A percentile compares a stretch with the other conserved stretches of the same genome.
Evolutionary conservation across 2,888 invertebrate genomes (phyloP).

Genomic region (Mimumesa dahlbomi): DNA sequence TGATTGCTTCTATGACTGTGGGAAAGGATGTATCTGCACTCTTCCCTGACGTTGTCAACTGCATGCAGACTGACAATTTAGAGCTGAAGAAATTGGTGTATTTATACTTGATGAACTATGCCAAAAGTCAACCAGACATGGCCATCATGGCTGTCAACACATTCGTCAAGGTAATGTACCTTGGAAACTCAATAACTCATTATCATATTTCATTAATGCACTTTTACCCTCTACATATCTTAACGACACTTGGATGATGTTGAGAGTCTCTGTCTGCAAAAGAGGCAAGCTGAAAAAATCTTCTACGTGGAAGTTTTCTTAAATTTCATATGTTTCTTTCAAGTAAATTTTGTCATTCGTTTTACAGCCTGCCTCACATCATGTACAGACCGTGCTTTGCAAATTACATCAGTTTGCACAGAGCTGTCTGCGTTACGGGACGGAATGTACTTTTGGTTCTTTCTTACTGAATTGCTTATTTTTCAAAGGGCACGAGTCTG

Average conservation of each 20-base stretch:
- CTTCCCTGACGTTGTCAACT: constrained; percentile 99
- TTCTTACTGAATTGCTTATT: constrained; percentile 76
- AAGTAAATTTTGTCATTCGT: constrained; percentile 48
- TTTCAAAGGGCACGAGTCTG: constrained; percentile 80
- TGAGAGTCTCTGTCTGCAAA: constrained; percentile 71
- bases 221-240: constrained; percentile 62
- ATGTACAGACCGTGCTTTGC: constrained; percentile 75
- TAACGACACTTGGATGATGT: constrained; percentile 70
- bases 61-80: constrained; percentile 99
- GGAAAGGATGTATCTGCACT: constrained; percentile 99
- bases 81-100: constrained; percentile 99
- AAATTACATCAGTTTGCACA: constrained; percentile 75
- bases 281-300: constrained; percentile 71
- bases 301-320: constrained; percentile 25
- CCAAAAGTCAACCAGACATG: constrained; percentile 99
- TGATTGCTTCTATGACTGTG: constrained; percentile 99
- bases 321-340: constrained; percentile 32
- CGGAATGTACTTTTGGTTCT: constrained; percentile 68
- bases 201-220: constrained; percentile 68
- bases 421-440: constrained; percentile 75
- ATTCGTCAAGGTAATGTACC: constrained; percentile 94
- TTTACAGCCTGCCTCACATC: constrained; percentile 71
- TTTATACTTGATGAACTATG: constrained; percentile 99
- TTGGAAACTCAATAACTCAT: constrained; percentile 56
- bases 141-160: constrained; percentile 99